Evolutionary conservation across 2,113 vertebrate species (phyloP).

Genomic region (Dissostichus mawsoni): DNA sequence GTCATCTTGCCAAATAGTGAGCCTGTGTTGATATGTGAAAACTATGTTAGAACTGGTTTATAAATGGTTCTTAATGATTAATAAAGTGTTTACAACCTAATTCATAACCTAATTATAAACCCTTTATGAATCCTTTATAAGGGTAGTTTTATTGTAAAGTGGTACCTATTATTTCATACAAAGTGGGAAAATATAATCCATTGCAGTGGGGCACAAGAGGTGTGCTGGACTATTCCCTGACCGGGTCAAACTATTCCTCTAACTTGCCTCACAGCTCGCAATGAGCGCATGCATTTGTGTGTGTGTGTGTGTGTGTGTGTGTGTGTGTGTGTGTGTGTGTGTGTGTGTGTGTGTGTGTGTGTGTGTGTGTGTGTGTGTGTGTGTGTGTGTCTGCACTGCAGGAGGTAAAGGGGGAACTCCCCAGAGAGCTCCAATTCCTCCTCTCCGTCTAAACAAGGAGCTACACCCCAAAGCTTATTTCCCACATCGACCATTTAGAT

Average conservation of each 20-base stretch:
- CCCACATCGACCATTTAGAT: neutral
- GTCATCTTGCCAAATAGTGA: too few relatives aligned
- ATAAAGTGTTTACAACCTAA: too few relatives aligned
- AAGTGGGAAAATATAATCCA: neutral
- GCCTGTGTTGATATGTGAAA: too few relatives aligned
- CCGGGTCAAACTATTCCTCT: neutral
- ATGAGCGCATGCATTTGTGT: neutral
- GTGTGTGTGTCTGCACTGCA: conserved; percentile 20
- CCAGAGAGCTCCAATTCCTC: conserved; percentile 40
- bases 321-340: neutral
- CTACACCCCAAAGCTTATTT: conserved; percentile 28
- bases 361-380: neutral
- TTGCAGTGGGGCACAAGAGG: neutral
- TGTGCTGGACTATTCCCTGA: neutral
- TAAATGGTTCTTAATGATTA: too few relatives aligned
- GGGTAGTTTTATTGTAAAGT: too few relatives aligned
- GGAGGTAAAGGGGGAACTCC: conserved; percentile 56
- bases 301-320: neutral
- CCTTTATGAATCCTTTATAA: too few relatives aligned
- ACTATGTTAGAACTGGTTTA: too few relatives aligned
- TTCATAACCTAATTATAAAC: too few relatives aligned
- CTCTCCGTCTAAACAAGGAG: conserved; percentile 15
- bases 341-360: neutral
- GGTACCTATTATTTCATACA: neutral
- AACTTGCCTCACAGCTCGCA: conserved; percentile 8